Conservation (phyloP, 1,140 invertebrate species). For the Littorina saxatilis region DNA sequence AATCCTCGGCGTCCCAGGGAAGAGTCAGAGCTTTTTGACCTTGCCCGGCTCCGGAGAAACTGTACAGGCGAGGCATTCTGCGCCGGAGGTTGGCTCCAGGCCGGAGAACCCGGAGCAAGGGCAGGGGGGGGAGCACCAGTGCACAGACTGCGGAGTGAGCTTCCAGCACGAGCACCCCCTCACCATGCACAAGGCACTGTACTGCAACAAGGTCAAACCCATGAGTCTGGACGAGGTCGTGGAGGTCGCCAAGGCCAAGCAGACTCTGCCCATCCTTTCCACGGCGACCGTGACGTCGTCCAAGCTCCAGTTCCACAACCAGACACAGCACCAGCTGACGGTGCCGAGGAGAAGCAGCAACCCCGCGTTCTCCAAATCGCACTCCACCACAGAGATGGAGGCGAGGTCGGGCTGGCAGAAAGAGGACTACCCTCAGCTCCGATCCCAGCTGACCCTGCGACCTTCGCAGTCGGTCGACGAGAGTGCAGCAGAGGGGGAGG, state of each 20-base stretch:
- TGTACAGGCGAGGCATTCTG: neutral
- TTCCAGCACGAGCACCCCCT: constrained; percentile 58
- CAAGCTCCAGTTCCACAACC: constrained; percentile 27
- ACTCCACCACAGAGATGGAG: constrained; percentile 43
- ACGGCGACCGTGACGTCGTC: neutral
- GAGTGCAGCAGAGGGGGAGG: neutral
- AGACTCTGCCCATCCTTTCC: neutral
- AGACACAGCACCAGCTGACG: neutral
- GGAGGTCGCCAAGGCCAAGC: neutral
- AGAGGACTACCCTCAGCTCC: constrained; percentile 42
- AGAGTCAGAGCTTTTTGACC: neutral
- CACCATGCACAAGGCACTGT: constrained; percentile 56
- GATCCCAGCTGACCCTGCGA: constrained; percentile 37
- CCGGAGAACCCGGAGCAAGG: neutral
- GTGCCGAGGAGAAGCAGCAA: constrained; percentile 26
- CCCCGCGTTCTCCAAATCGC: constrained; percentile 38
- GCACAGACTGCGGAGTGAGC: constrained; percentile 51
- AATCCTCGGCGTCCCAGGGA: constrained; percentile 9
- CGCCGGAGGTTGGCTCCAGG: neutral
- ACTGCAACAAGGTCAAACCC: constrained; percentile 51
- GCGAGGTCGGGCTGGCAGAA: neutral
- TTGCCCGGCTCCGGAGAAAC: neutral
- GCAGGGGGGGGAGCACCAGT: constrained; percentile 32
- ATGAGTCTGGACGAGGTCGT: neutral
- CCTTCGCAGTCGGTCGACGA: constrained; percentile 35